Evolutionary conservation across 2,888 invertebrate species (phyloP), one percentile per base, ranked within the genome.

Genomic region (Aphodius granarius): DNA sequence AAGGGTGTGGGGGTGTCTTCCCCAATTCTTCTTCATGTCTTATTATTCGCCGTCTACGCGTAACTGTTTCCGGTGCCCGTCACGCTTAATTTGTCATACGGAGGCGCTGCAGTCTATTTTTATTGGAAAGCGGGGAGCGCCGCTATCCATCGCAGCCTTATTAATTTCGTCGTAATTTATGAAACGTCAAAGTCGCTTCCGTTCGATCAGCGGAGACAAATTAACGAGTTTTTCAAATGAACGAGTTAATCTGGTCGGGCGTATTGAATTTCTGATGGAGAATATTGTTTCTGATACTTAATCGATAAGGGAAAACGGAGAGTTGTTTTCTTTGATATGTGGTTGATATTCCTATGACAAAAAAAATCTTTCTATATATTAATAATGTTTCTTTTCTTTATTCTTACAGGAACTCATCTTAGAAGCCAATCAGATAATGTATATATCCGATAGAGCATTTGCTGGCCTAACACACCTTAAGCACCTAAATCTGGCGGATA

Each of bases 361-460:
- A 2, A 43, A 3, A 4, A 23, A 23, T 23, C 43, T 3, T 43
- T 1, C 13, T 3, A 43, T 9, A 0, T 43, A 3, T 9, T 43
- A 43, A 43, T 43, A 9, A 3, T 4, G 23, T 5, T 43, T 43
- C 43, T 43, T 3, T n/a, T n/a, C n/a, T 3, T 43, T 3, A 3
- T 43, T 43, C 13, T 43, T 43, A 43, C 73, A 87, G 86, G 84
- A 85, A 74, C 79, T 87, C 74, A 83, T 83, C 74, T 78, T 86
- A 75, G 88, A 88, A 71, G 85, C 86, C 78, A 89, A 89, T 83
- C 85, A 85, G 77, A 86, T 89, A 73, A 88, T 92, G 87, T 91
- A 91, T 83, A 92, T 96, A 81, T 93, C 93, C 13, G 93, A 93
- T 82, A 90, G 93, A 76, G 95, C 95, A 18, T 91, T 96, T 83